These are phyloP conservation scores for Hyposoter didymator DNA, from an alignment of 2,888 invertebrate genomes.

Conservation along the genomic window DNA sequence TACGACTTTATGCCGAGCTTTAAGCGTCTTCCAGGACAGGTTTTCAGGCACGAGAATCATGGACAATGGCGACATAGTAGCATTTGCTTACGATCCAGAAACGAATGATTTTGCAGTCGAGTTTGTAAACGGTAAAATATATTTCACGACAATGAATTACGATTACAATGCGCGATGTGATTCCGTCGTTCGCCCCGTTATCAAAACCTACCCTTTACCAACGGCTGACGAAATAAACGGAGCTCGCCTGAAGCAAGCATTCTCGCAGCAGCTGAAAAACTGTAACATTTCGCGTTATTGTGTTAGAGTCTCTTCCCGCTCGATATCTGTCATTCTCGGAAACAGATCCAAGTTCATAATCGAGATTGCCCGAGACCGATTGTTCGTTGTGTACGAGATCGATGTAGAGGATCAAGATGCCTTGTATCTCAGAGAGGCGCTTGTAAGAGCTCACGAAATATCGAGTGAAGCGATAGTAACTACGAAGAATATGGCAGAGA, in stretches of 20 bases:
- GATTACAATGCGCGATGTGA: background rate
- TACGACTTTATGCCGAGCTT: background rate
- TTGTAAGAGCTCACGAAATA: background rate
- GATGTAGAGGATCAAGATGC: background rate
- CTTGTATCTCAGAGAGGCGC: background rate
- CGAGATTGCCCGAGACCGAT: background rate
- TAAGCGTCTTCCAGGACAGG: background rate
- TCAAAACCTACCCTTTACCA: constrained; percentile 2
- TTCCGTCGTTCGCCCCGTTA: background rate
- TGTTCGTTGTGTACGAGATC: constrained; percentile 11
- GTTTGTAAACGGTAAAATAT: constrained; percentile 10
- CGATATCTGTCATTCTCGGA: background rate
- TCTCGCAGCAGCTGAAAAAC: background rate
- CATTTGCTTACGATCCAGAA: constrained; percentile 7
- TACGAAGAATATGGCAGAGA: background rate
- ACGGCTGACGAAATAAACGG: background rate
- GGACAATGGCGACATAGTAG: constrained; percentile 2
- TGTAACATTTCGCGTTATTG: background rate
- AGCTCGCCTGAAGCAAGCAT: background rate
- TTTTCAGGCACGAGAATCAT: background rate
- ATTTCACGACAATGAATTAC: background rate
- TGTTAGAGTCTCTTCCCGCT: background rate
- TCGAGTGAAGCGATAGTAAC: background rate
- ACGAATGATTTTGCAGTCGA: constrained; percentile 6
- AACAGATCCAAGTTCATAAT: constrained; percentile 1